Percentiles rank a stretch among this genome's conserved stretches.
phyloP scores from a whole-genome alignment of 2,113 vertebrate genomes.

The Alectura lathami region DNA sequence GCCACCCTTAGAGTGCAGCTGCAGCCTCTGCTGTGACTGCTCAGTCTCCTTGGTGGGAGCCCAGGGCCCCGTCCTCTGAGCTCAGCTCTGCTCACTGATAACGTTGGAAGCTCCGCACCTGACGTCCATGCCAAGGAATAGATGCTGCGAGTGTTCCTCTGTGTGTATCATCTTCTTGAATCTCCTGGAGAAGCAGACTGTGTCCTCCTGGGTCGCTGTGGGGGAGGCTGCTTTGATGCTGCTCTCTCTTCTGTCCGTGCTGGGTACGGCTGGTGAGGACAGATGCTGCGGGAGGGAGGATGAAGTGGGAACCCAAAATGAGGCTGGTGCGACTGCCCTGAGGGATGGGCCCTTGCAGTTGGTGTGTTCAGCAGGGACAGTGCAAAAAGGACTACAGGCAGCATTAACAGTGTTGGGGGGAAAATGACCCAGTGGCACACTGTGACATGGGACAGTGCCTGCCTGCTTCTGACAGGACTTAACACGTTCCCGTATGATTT shows the following conservation, averaged over 20 bases:
- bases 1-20: neutral
- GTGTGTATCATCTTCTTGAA: neutral
- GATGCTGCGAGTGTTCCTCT: neutral
- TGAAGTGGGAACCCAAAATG: neutral
- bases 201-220: neutral
- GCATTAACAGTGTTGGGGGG: neutral
- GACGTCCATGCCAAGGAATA: neutral
- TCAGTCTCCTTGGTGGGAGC: neutral
- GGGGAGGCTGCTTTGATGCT: rapidly evolving
- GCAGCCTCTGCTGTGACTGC: neutral
- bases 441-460: neutral
- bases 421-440: neutral
- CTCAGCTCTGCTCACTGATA: neutral
- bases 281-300: neutral
- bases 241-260: neutral
- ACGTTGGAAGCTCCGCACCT: neutral
- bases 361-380: rapidly evolving
- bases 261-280: neutral
- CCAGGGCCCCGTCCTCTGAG: neutral
- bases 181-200: neutral
- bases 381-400: neutral
- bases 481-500: neutral
- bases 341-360: neutral
- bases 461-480: no score
- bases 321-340: rapidly evolving